Conservation (phyloP, 1,140 invertebrate genomes). For the Solen grandis region DNA sequence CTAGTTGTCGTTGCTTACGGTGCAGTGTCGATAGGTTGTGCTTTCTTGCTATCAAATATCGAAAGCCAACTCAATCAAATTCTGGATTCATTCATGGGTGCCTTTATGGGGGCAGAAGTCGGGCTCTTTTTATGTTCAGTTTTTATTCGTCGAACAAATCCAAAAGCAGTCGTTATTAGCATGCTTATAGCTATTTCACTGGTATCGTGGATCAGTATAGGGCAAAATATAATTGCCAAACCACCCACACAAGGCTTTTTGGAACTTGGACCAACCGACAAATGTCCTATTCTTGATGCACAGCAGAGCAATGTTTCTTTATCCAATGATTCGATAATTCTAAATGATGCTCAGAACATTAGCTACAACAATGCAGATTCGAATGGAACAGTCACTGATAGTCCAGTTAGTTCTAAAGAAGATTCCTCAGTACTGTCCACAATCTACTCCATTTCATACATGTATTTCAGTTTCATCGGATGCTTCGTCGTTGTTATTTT, state of each 20-base stretch:
- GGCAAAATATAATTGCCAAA: conserved; percentile 13
- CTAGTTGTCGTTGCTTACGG: conserved; percentile 20
- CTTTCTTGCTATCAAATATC: conserved; percentile 33
- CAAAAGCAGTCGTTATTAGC: conserved; percentile 13
- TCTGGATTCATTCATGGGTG: conserved; percentile 25
- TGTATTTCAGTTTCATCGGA: conserved; percentile 33
- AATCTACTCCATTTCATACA: conserved; percentile 33
- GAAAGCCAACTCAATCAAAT: conserved; percentile 27
- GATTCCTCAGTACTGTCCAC: not conserved
- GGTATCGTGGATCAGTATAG: conserved; percentile 16
- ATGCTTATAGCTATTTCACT: conserved; percentile 1
- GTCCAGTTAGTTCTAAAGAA: not conserved
- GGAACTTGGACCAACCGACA: conserved; percentile 21
- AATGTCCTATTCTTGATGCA: too few species aligned
- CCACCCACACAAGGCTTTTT: conserved; percentile 1
- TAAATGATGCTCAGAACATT: not conserved
- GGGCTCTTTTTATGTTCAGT: conserved; percentile 24
- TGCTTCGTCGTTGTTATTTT: not conserved
- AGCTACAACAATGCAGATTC: not conserved
- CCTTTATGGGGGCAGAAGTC: conserved; percentile 4
- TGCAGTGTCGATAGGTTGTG: conserved; percentile 11
- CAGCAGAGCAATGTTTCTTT: not conserved
- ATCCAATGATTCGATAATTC: not conserved
- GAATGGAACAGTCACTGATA: not conserved
- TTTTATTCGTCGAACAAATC: conserved; percentile 4